Evolutionary conservation across 2,113 vertebrate species (phyloP), one percentile per base, ranked within the genome.

Genomic region (Piaya cayana): DNA sequence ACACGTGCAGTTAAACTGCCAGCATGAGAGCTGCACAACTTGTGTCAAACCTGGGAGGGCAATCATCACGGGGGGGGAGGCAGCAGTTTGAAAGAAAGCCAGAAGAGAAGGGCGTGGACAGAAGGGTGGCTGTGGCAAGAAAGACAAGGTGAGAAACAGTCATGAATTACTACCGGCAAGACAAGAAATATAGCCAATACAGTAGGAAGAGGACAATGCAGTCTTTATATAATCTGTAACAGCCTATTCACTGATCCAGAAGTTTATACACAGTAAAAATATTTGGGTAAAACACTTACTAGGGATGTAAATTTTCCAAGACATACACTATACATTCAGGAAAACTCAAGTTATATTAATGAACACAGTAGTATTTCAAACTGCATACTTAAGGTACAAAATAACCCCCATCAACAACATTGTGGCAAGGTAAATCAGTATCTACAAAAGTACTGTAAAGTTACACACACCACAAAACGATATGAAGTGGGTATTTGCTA

Each of bases 341-440:
- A 90, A 88, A 77, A 12, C 11, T 74, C 25, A 7, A 90, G 30
- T 34, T 36, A 13, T 1, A 95, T 36, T 60, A 85, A 72, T 6
- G 32, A 74, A 81, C 43, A 63, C 50, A 45, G 25, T 1, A 39
- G 11, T 21, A 65, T 58, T 86, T 72, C 36, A 65, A 63, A 77
- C 45, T 23, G 65, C n/a, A 36, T n/a, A 72, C 25, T 55, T 71
- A 30, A 37, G n/a, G 59, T 37, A 74, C 34, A 47, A 19, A 60
- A 65, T 6, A 0, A 0, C 6, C 8, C 50, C 74, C 56, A 22
- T 37, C 34, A 86, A 34, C 4, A 16, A 50, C 9, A 21, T 1
- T 52, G 42, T 13, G 67, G 32, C 34, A 69, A 58, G 10, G 17
- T 70, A 74, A 88, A 91, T 18, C 3, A 1, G 6, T 34, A 82